Evolutionary conservation across 2,888 invertebrate species (phyloP), one percentile per base, ranked within the genome.

Genomic region (Andricus curvator): DNA sequence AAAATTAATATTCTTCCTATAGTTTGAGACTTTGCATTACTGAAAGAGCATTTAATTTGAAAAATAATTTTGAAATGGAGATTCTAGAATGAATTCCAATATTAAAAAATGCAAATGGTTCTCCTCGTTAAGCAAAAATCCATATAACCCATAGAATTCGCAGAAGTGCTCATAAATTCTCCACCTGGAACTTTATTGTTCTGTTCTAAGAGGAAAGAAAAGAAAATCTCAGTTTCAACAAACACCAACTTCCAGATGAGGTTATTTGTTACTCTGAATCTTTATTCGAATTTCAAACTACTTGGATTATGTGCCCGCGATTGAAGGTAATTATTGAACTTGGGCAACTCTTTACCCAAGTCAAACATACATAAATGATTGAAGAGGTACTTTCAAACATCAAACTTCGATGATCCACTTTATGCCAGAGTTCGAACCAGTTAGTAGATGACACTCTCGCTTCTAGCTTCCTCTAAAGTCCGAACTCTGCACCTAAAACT

Each of bases 241-340:
- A 56, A 29, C 20, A 51, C 17, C 56, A 74, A 29, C 51, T 74
- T 33, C n/a, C 37, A 33, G n/a, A 66, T 66, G 9, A 66, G n/a
- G 37, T 66, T 66, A 66, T 41, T 66, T n/a, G 66, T 33, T 66
- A 66, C 37, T 66, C 37, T 20, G 20, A 20, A 48, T 22, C 20
- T 74, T 51, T 29, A 74, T 56, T 48, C 25, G 25, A 68, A 67
- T 67, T 48, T 48, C 44, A 3, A 51, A 33, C 33, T 33, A 56
- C 29, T 74, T 56, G 74, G 51, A 74, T 74, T 74, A 74, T 74
- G 74, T 56, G 74, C n/a, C 74, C 56, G 29, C 56, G 51, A 74
- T 74, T 74, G 51, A 74, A 74, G 74, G 74, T 33, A 74, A 74
- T 74, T 56, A 74, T 74, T 74, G 56, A 74, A 74, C 74, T 74